Evolutionary conservation across 1,140 invertebrate genomes (phyloP), one percentile per base, ranked within the genome.

Genomic region (Platorchestia sp.): DNA sequence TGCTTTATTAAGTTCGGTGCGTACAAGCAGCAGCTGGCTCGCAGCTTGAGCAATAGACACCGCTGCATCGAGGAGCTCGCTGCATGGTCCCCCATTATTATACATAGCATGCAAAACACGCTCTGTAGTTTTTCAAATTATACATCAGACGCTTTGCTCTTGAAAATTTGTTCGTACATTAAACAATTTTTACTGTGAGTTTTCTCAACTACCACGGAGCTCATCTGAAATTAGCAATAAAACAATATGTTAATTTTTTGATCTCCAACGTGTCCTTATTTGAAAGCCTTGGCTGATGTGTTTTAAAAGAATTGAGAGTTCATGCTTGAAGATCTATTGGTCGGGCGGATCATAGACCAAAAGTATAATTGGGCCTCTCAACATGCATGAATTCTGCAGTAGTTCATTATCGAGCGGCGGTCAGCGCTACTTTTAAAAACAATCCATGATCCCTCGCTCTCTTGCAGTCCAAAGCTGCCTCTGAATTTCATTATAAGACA

Each of bases 1-100:
- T 93, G 91, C 91, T 93, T 93, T 93, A 93, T 93, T 93, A 44
- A 47, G 44, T 93, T 93, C 36, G 87, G n/a, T 89, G 42, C 87
- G 43, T 89, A 89, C 36, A 89, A 89, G 87, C 86, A 89, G 87
- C 87, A 43, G 43, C 14, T 75, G 14, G n/a, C 22, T 41, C 87
- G 87, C 41, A 89, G n/a, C 87, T 42, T 89, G 87, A 89, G 87
- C 87, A 42, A 89, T 89, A 41, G 87, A 22, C 87, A 89, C n/a
- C 87, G 87, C 87, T 89, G 87, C 36, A 75, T 75, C 59, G 59
- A 75, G 59, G 27, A 75, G 59, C 59, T 75, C 59, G 59, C 59
- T 75, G 59, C 59, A 36, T 75, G 59, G 59, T 75, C 59, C 19
- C 59, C 59, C 87, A 89, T 89, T 89, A 89, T 89, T 89, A 89